These are phyloP conservation scores for Epicauta chinensis DNA, from an alignment of 1,140 invertebrate species.

Conservation along the genomic window DNA sequence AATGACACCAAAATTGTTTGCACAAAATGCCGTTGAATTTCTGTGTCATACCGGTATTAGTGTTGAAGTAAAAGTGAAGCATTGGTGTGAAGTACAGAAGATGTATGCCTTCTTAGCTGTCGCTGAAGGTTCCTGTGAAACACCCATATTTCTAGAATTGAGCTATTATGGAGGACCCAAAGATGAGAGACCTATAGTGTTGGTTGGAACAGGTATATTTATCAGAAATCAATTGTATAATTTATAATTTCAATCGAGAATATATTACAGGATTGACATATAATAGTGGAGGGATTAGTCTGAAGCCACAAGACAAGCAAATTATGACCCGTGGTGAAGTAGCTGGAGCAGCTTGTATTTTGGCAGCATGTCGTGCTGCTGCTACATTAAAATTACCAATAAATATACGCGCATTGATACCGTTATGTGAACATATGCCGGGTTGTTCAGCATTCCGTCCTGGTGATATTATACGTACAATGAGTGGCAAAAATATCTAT, in stretches of 20 bases:
- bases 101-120: constrained; percentile 61
- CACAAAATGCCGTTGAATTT: constrained; percentile 45
- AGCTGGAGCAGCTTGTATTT: constrained; percentile 59
- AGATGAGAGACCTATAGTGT: constrained; percentile 42
- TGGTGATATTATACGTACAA: constrained; percentile 57
- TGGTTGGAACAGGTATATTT: constrained; percentile 17
- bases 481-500: constrained; percentile 61
- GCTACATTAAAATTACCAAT: constrained; percentile 50
- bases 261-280: constrained; percentile 55
- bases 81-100: constrained; percentile 53
- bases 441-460: constrained; percentile 55
- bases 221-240: too few relatives aligned
- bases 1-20: constrained; percentile 57
- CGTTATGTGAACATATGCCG: constrained; percentile 59
- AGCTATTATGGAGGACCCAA: constrained; percentile 45
- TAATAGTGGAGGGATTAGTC: constrained; percentile 60
- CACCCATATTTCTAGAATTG: constrained; percentile 57
- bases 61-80: constrained; percentile 48
- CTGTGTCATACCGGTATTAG: constrained; percentile 45
- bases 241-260: neutral
- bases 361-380: constrained; percentile 48
- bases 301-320: constrained; percentile 53
- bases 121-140: constrained; percentile 54
- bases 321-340: constrained; percentile 62
- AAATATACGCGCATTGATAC: constrained; percentile 51